A percentile compares a stretch with the other conserved stretches of the same genome.
These are phyloP conservation scores for Sebastes hopkinsi DNA, from an alignment of 2,797 vertebrate genomes.

Conservation along the genomic window DNA sequence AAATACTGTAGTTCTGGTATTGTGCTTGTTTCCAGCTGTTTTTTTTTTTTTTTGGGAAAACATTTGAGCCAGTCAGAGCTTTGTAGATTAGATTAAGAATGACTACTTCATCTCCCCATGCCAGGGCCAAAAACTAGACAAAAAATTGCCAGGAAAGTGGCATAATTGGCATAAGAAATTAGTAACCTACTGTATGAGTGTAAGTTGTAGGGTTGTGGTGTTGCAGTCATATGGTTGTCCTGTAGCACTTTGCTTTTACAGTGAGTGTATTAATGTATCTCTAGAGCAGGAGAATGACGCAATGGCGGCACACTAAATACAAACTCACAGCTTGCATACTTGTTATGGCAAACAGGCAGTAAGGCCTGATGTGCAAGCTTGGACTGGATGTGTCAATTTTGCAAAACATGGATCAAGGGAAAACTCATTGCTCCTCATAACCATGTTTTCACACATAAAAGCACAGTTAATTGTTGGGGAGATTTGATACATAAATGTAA, in stretches of 20 bases:
- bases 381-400: neutral
- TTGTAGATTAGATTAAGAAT: neutral
- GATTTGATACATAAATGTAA: constrained; percentile 13
- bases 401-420: constrained; percentile 3
- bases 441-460: constrained; percentile 11
- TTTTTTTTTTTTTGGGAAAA: neutral
- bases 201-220: neutral
- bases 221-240: neutral
- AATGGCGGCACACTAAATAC: neutral
- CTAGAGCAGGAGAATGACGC: neutral
- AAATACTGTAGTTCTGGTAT: neutral
- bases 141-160: neutral
- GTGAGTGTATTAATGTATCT: neutral
- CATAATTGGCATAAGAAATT: neutral
- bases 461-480: constrained; percentile 2
- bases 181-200: neutral
- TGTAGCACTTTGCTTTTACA: neutral
- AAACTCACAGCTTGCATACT: neutral
- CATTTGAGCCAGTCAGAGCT: neutral
- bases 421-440: neutral
- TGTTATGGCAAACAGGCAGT: neutral
- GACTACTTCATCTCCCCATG: neutral
- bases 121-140: neutral
- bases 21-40: neutral
- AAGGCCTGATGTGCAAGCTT: neutral